Conservation (phyloP, 2,888 invertebrate species). For the Thumatha senex region DNA sequence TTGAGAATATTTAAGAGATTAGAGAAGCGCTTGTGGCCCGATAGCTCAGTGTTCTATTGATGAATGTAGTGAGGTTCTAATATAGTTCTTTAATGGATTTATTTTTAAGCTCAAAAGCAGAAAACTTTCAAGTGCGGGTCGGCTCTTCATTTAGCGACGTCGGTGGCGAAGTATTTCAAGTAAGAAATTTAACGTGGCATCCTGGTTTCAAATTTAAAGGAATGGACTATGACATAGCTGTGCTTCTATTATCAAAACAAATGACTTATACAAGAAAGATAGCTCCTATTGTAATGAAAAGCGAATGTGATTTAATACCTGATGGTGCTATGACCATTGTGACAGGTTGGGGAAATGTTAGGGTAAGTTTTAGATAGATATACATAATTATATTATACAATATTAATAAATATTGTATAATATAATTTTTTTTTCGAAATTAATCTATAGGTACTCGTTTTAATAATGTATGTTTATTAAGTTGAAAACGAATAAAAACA, state of each 20-base stretch:
- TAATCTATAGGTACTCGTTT: too few relatives aligned
- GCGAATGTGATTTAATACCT: constrained; percentile 53
- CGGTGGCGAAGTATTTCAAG: constrained; percentile 78
- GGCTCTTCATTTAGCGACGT: constrained; percentile 75
- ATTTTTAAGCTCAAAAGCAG: constrained; percentile 46
- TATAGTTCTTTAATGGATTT: background rate
- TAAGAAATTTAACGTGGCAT: constrained; percentile 76
- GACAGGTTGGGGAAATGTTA: constrained; percentile 71
- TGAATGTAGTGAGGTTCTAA: background rate
- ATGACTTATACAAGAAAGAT: constrained; percentile 72
- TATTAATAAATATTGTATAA: too few relatives aligned
- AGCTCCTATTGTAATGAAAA: constrained; percentile 67
- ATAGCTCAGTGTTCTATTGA: too few relatives aligned
- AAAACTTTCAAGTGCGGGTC: constrained; percentile 68
- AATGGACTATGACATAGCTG: constrained; percentile 84
- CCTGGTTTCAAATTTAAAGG: constrained; percentile 71
- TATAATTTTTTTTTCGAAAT: too few relatives aligned
- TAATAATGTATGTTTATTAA: too few relatives aligned
- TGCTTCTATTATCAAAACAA: constrained; percentile 77
- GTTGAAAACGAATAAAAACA: too few relatives aligned
- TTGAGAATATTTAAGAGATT: too few relatives aligned
- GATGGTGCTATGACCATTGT: constrained; percentile 66
- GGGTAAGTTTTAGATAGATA: constrained; percentile 45
- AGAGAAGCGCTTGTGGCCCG: too few relatives aligned
- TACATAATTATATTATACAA: too few relatives aligned